Evolutionary conservation across 2,113 vertebrate genomes (phyloP).

Genomic region (Acanthochromis polyacanthus): DNA sequence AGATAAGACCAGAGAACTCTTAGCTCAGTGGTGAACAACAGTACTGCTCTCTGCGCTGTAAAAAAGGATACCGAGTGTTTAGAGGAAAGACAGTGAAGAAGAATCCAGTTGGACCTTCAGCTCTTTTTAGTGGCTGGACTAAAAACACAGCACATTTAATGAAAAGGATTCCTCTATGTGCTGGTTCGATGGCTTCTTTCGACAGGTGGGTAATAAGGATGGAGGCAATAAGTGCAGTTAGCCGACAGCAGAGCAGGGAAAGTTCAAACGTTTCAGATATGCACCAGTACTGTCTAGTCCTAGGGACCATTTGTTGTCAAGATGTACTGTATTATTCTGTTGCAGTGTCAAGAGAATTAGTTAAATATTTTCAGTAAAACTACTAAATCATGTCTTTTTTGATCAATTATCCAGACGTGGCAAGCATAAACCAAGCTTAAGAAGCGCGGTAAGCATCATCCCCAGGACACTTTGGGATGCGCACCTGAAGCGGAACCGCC

Average conservation of each 20-base stretch:
- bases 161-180: conserved; percentile 37
- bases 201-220: conserved; percentile 3
- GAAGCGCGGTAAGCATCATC: too few relatives aligned
- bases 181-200: conserved; percentile 18
- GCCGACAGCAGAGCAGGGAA: not conserved
- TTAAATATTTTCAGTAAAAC: not conserved
- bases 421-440: too few relatives aligned
- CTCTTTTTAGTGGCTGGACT: not conserved
- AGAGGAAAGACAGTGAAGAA: conserved; percentile 19
- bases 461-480: too few relatives aligned
- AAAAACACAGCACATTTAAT: conserved; percentile 27
- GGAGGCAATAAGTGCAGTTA: conserved; percentile 33
- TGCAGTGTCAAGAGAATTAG: not conserved
- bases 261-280: conserved; percentile 4
- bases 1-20: conserved; percentile 40
- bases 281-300: not conserved
- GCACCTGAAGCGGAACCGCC: too few relatives aligned
- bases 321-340: not conserved
- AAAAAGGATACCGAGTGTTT: conserved; percentile 43
- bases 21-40: not conserved
- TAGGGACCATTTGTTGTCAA: not conserved
- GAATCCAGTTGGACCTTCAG: conserved; percentile 16
- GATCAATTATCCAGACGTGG: not conserved
- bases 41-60: conserved; percentile 8
- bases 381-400: not conserved